Percentiles rank a stretch among this genome's conserved stretches.
Conservation (phyloP, 2,888 invertebrate species). For the Cephus pulcher region DNA sequence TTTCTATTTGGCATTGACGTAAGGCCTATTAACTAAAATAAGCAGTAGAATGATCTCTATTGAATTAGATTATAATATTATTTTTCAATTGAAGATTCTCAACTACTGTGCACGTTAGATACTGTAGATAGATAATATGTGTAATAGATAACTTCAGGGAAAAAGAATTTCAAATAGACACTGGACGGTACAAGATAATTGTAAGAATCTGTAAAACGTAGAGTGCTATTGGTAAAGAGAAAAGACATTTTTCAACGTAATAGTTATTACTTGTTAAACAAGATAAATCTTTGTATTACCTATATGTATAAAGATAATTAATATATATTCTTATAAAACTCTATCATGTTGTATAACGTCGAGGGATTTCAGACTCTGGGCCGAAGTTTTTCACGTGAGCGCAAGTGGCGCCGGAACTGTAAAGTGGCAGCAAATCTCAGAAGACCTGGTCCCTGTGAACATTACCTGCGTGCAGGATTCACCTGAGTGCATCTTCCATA, state of each 20-base stretch:
- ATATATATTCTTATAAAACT: not conserved
- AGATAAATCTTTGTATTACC: not conserved
- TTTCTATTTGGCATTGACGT: not conserved
- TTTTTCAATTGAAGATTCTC: too few species aligned
- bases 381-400: slow-evolving; percentile 97
- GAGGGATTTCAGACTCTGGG: slow-evolving; percentile 85
- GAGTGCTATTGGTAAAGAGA: not conserved
- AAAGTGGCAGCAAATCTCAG: slow-evolving; percentile 98
- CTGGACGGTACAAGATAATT: not conserved
- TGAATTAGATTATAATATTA: too few species aligned
- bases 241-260: not conserved
- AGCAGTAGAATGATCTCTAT: too few species aligned
- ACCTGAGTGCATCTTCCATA: slow-evolving; percentile 97
- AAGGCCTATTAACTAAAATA: too few species aligned
- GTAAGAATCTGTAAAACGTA: not conserved
- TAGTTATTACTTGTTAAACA: not conserved
- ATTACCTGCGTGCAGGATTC: slow-evolving; percentile 98
- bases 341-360: slow-evolving; percentile 5
- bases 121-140: too few species aligned
- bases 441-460: slow-evolving; percentile 98
- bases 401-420: slow-evolving; percentile 92
- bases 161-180: not conserved
- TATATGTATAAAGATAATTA: not conserved
- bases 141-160: too few species aligned
- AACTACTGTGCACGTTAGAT: too few species aligned